Conservation (phyloP, 2,113 vertebrate genomes). For the Apus apus region DNA sequence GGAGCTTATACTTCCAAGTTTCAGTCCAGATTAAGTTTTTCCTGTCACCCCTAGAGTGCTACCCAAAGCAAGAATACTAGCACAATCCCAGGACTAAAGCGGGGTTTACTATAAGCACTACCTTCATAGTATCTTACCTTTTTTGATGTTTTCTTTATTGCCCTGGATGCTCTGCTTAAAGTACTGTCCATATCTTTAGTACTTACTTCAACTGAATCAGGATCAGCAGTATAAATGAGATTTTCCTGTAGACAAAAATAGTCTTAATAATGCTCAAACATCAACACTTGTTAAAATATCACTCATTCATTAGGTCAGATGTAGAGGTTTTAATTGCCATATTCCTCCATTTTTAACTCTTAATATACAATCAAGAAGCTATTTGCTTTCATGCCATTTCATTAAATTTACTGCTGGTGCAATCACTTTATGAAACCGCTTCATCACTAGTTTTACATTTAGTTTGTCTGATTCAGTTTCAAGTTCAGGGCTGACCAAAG, state of each 20-base stretch:
- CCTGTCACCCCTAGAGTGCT: background rate
- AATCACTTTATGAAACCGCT: background rate
- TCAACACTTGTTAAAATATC: background rate
- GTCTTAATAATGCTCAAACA: background rate
- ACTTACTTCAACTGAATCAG: constrained; percentile 93
- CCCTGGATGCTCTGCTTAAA: constrained; percentile 95
- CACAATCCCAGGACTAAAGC: background rate
- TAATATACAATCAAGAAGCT: background rate
- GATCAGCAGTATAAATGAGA: constrained; percentile 90
- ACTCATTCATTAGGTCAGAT: background rate
- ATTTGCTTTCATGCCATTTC: background rate
- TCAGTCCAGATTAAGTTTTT: constrained; percentile 22
- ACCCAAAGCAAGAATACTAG: background rate
- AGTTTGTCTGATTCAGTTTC: background rate
- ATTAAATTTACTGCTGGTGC: background rate
- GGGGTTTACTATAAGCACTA: background rate
- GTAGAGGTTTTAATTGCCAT: background rate
- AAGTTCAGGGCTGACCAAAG: background rate
- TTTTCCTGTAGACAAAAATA: constrained; percentile 83
- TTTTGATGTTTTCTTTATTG: constrained; percentile 98
- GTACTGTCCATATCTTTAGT: constrained; percentile 99
- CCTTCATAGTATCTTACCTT: constrained; percentile 79
- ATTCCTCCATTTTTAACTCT: background rate
- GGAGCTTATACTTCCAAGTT: constrained; percentile 6
- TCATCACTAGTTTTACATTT: background rate